phyloP scores from a whole-genome alignment of 2,797 vertebrate genomes.

The Eospalax fontanierii region DNA sequence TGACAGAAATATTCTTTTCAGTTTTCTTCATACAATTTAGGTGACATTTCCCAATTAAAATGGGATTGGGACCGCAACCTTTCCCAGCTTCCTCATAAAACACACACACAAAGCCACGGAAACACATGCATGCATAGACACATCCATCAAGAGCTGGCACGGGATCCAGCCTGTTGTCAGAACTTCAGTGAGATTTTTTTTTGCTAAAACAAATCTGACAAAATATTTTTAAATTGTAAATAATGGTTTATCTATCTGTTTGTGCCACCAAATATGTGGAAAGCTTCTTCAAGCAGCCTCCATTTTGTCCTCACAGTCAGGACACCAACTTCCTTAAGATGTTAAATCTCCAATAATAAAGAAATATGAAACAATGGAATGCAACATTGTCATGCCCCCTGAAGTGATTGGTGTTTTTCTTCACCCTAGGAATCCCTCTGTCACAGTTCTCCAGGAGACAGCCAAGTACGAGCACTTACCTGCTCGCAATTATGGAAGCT shows the following conservation, averaged over 20 bases:
- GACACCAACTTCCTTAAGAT: background rate
- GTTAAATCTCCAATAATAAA: background rate
- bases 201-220: constrained; percentile 8
- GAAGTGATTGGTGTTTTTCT: background rate
- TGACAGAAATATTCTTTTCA: constrained; percentile 34
- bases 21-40: constrained; percentile 70
- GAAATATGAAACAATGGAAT: background rate
- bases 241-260: background rate
- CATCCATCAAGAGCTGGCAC: background rate
- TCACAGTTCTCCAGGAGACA: background rate
- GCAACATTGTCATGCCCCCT: background rate
- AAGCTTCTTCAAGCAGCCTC: background rate
- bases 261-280: background rate
- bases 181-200: background rate
- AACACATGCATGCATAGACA: background rate
- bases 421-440: background rate
- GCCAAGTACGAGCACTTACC: too few relatives aligned
- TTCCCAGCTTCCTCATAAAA: constrained; percentile 34
- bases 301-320: background rate
- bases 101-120: background rate
- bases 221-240: constrained; percentile 38
- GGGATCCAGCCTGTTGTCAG: background rate
- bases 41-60: constrained; percentile 63
- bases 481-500: background rate
- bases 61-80: background rate